Evolutionary conservation across 2,888 invertebrate genomes (phyloP), one percentile per base, ranked within the genome.

Genomic region (Erynnis tages): DNA sequence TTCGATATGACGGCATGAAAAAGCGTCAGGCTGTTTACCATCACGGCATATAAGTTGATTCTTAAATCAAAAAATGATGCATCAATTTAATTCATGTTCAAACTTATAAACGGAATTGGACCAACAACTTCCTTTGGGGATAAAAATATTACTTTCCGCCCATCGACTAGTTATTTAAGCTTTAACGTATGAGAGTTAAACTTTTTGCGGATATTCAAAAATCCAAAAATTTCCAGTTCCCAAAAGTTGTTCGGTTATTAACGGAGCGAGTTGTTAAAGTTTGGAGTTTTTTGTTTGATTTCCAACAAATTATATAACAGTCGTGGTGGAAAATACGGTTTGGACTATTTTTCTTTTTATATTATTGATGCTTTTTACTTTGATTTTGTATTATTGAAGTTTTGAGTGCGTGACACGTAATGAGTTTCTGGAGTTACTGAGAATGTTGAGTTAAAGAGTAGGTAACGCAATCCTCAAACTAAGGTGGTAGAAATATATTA

Each of bases 151-250:
- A 46, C 45, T 46, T 46, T 35, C 16, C 7, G 35, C n/a, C 35
- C 35, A 35, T 46, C 45, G 35, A 27, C 34, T 35, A 25, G 45
- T 35, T 35, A 35, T 45, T 45, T 35, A 46, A 46, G 45, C 45
- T 21, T 34, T 25, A 25, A 45, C 45, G 45, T 35, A 45, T 45
- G 45, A 23, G 23, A 46, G 45, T 46, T 10, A 46, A 46, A 46
- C 34, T 46, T 46, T 46, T 46, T 46, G 35, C 16, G 45, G 25
- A 46, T 46, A 35, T 35, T 35, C 35, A 46, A 46, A 46, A 34
- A 46, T 25, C 30, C 13, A 10, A 16, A 43, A 41, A 29, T 16
- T 35, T 46, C 14, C 34, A 35, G 45, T 46, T 46, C n/a, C 11
- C 23, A 35, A 35, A 46, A 46, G 45, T 46, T 46, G 23, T 25